phyloP scores from a whole-genome alignment of 1,140 invertebrate species.

The Calephelis virginiensis region DNA sequence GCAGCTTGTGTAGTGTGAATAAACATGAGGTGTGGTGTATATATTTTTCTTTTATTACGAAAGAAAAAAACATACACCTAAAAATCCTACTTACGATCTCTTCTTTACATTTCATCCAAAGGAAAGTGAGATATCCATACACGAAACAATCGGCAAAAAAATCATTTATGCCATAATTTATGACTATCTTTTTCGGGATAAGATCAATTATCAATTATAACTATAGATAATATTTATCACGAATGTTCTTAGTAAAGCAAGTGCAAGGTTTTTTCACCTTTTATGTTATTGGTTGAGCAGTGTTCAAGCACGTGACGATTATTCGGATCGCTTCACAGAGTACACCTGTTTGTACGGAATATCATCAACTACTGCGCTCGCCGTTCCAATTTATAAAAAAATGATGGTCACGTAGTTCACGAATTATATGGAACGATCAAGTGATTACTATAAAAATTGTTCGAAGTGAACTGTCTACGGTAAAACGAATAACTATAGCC shows the following conservation, averaged over 20 bases:
- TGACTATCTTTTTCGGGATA: background rate
- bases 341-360: conserved; percentile 63
- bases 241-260: background rate
- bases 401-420: conserved; percentile 67
- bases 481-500: conserved; percentile 56
- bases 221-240: too few relatives aligned
- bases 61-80: too few relatives aligned
- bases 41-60: too few relatives aligned
- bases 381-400: conserved; percentile 57
- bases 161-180: too few relatives aligned
- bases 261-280: conserved; percentile 21
- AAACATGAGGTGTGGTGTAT: too few relatives aligned
- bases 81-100: too few relatives aligned
- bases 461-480: conserved; percentile 56
- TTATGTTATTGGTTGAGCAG: conserved; percentile 20
- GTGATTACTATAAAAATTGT: conserved; percentile 53
- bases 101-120: too few relatives aligned
- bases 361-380: conserved; percentile 60
- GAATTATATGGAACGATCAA: conserved; percentile 64
- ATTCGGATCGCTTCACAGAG: conserved; percentile 45
- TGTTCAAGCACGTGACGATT: conserved; percentile 45
- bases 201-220: too few relatives aligned
- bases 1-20: too few relatives aligned
- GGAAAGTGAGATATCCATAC: too few relatives aligned
- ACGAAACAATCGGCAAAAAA: too few relatives aligned